Base-by-base conservation (phyloP, 2,113 vertebrate genomes). In the Cyprinodon variegatus region DNA sequence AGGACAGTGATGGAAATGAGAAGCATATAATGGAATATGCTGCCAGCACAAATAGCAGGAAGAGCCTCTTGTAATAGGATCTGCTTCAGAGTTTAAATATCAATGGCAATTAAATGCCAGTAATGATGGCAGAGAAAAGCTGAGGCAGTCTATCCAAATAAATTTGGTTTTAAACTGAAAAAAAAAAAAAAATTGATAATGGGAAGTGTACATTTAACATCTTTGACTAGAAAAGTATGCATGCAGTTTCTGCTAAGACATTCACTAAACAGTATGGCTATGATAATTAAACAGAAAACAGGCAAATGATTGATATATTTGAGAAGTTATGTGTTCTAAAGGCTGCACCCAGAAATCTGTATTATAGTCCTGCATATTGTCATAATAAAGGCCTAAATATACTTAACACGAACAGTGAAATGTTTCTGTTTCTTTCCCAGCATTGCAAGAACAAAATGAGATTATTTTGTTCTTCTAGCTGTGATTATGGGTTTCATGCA, bases 1-100 rank as follows among this genome's bases (percentile, higher is more conserved):
- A 96, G 96, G 93, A 90, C 91, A 70, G 70, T 77, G 46, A 65
- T 75, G 85, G 84, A 93, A 89, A 90, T 88, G 79, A 93, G 84
- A 67, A 74, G 78, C 41, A 11, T 50, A 84, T 89, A 90, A 89
- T 81, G 86, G 74, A 91, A 90, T 78, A 72, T 14, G 88, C 88
- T 78, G 78, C 71, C 65, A 87, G 88, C 84, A 62, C 88, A 84
- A 83, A 91, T 75, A 85, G 74, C 62, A 79, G 83, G 83, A 83
- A 86, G 85, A 83, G 76, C 70, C 69, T 84, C 79, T 88, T 82
- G 65, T 86, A 90, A 91, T 82, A 83, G 83, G 82, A 90, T 91
- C 80, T 88, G 83, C 88, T 86, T 68, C 76, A 61, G 45, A 71
- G 72, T 84, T 86, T 85, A 86, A 89, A 90, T 86, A 93, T 91